Evolutionary conservation across 1,140 invertebrate genomes (phyloP).

Genomic region (Metaphire vulgaris): DNA sequence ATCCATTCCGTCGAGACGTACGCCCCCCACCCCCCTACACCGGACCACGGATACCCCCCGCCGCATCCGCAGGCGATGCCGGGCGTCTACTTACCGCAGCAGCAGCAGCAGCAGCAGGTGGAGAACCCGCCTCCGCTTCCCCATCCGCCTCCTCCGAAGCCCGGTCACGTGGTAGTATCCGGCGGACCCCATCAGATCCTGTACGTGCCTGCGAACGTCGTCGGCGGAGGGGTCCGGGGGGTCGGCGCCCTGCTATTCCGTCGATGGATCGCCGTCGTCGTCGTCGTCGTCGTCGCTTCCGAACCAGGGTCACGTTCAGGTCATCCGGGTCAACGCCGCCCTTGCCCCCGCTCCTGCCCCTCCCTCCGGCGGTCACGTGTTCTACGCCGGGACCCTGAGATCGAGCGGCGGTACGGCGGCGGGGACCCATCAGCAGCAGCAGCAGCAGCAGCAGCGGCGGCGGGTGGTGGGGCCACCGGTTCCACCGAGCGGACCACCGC

Average conservation of each 20-base stretch:
- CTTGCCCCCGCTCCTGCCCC: no score
- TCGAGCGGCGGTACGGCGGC: no score
- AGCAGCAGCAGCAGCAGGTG: neutral
- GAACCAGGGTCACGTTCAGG: neutral
- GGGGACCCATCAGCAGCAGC: neutral
- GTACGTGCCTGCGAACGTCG: neutral
- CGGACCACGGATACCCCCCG: no score
- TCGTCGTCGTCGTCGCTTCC: no score
- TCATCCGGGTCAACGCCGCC: neutral
- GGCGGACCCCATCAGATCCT: neutral
- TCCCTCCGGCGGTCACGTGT: no score
- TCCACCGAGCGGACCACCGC: no score
- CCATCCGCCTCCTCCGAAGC: no score
- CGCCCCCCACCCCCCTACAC: no score
- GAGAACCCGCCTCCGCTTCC: no score
- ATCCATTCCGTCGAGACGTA: slow-evolving; percentile 1
- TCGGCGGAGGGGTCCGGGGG: no score
- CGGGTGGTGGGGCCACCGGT: no score
- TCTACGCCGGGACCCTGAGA: neutral
- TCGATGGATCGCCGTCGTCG: neutral
- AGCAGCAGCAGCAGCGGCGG: neutral
- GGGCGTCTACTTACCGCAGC: neutral
- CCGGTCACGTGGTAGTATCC: no score
- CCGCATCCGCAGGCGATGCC: neutral
- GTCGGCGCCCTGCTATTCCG: neutral